These are phyloP conservation scores for Cnemophilus loriae DNA, from an alignment of 2,113 vertebrate genomes.

Conservation along the genomic window DNA sequence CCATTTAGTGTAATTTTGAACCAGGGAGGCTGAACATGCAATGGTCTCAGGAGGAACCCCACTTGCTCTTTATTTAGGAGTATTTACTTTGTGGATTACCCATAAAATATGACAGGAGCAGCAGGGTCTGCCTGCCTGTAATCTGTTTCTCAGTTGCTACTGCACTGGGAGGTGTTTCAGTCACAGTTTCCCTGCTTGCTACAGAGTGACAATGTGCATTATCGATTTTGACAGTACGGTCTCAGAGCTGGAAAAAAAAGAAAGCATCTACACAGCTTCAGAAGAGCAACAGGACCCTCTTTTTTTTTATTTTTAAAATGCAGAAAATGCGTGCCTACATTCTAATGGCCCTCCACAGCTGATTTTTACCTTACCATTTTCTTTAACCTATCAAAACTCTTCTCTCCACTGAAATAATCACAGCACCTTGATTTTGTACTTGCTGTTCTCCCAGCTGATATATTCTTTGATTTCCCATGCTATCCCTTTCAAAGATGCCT, in stretches of 20 bases:
- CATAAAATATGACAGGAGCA: not conserved
- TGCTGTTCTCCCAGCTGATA: not conserved
- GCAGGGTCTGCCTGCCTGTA: not conserved
- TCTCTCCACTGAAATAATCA: not conserved
- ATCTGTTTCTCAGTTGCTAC: not conserved
- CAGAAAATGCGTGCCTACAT: not conserved
- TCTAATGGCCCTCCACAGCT: not conserved
- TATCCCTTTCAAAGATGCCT: not conserved
- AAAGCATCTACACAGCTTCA: not conserved
- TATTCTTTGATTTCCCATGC: not conserved
- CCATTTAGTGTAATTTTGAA: not conserved
- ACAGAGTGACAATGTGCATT: not conserved
- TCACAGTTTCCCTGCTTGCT: not conserved
- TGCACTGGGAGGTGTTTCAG: not conserved
- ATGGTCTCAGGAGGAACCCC: not conserved
- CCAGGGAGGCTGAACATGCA: not conserved
- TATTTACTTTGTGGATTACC: not conserved
- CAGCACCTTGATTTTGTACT: not conserved
- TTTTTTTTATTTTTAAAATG: not conserved
- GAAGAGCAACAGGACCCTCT: not conserved
- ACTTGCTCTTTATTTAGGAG: not conserved
- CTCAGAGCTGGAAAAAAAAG: not conserved
- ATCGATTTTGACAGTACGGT: not conserved
- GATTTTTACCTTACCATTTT: not conserved
- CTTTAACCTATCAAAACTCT: not conserved